These are phyloP conservation scores for Etheostoma cragini DNA, from an alignment of 2,113 vertebrate species.

Conservation along the genomic window DNA sequence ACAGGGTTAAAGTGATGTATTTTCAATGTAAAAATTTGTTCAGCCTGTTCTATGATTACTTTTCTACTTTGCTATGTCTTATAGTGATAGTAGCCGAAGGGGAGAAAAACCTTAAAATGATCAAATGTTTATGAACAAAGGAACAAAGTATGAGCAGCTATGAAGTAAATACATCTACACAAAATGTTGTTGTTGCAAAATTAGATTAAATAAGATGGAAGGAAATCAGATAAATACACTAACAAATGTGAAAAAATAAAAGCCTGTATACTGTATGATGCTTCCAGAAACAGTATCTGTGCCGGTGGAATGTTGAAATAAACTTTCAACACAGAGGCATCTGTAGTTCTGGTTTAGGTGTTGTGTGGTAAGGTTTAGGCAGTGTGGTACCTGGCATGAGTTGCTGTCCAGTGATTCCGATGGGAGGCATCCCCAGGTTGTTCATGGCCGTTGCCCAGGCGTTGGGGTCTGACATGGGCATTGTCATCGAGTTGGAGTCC, in stretches of 20 bases:
- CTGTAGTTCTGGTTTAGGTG: neutral
- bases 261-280: neutral
- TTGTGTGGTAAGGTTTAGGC: neutral
- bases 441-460: constrained; percentile 98
- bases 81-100: constrained; percentile 9
- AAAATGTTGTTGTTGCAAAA: neutral
- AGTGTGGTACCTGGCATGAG: constrained; percentile 89
- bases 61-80: constrained; percentile 2
- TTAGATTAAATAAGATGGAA: neutral
- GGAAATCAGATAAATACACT: neutral
- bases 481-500: constrained; percentile 89
- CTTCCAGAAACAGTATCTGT: neutral
- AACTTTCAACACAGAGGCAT: neutral
- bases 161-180: constrained; percentile 8
- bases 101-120: constrained; percentile 24
- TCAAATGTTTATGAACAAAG: constrained; percentile 3
- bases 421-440: constrained; percentile 95
- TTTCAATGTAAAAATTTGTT: neutral
- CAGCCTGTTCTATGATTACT: neutral
- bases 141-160: neutral
- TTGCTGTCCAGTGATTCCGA: constrained; percentile 91
- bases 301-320: neutral
- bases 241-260: neutral
- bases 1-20: neutral
- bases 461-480: constrained; percentile 93